Evolutionary conservation across 2,797 vertebrate species (phyloP).

Genomic region (Parauchenoglanis ngamensis): DNA sequence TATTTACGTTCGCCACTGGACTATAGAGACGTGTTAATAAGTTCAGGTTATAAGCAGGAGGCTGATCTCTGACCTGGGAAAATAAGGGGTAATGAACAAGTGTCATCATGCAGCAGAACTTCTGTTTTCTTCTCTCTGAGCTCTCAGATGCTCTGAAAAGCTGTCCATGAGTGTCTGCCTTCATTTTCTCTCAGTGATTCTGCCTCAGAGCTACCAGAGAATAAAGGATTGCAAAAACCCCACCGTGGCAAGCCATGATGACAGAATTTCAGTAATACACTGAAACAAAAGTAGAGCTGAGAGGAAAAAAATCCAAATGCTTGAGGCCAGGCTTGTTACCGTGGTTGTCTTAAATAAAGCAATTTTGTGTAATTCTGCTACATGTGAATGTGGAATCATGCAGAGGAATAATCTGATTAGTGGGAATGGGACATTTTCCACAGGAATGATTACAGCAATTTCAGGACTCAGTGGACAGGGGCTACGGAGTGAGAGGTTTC

Average conservation of each 20-base stretch:
- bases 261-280: slow-evolving; percentile 34
- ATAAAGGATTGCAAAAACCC: slow-evolving; percentile 25
- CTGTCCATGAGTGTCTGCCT: slow-evolving; percentile 12
- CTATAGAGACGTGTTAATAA: background rate
- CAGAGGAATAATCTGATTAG: slow-evolving; percentile 28
- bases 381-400: background rate
- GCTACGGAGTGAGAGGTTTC: slow-evolving; percentile 15
- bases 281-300: slow-evolving; percentile 5
- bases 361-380: slow-evolving; percentile 19
- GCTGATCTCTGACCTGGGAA: slow-evolving; percentile 18
- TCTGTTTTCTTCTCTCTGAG: slow-evolving; percentile 22
- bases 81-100: slow-evolving; percentile 35
- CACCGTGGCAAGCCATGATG: slow-evolving; percentile 13
- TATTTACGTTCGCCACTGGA: background rate
- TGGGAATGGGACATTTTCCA: slow-evolving; percentile 23
- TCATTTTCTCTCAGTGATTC: slow-evolving; percentile 29
- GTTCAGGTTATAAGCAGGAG: background rate
- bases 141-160: slow-evolving; percentile 30
- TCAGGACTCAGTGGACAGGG: slow-evolving; percentile 6
- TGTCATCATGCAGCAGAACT: background rate
- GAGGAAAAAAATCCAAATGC: slow-evolving; percentile 15
- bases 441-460: slow-evolving; percentile 36
- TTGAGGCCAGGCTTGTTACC: slow-evolving; percentile 11
- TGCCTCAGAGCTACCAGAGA: slow-evolving; percentile 24
- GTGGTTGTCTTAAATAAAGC: slow-evolving; percentile 22